Evolutionary conservation across 2,113 vertebrate species (phyloP), one percentile per base, ranked within the genome.

Genomic region (Protomyctophum bolini): DNA sequence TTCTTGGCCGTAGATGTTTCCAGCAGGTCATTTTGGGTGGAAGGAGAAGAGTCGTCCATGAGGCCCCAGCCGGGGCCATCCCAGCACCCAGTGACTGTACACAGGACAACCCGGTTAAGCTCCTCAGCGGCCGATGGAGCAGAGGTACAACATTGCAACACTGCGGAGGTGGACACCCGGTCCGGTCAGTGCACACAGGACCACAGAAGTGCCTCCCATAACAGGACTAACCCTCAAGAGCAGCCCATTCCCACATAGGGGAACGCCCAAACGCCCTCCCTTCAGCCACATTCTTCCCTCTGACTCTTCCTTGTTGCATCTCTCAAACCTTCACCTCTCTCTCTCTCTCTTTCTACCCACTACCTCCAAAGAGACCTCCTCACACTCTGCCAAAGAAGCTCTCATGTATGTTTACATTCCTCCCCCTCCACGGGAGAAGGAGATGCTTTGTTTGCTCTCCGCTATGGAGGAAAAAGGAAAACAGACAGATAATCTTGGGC

Each of bases 381-480:
- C 79, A 84, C 76, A 79, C 58, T 92, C 91, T 93, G 92, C 90
- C 92, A 93, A 91, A 93, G 89, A 90, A 84, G 82, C 83, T 84
- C 70, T 91, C 68, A 81, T 87, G 80, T 88, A 84, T 90, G 91
- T 93, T 93, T 92, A 92, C 90, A 90, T 86, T 87, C 79, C 82
- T 71, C 50, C 78, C 68, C 67, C 74, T 75, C 70, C 61, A 81
- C 33, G 33, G 33, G 33, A 41, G 33, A 73, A 81, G 77, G 80
- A 81, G 81, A 76, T 47, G 52, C 54, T 70, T 28, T 58, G 51
- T 54, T 54, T 54, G 6, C 41, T 72, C 68, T 75, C 72, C 55
- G 50, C 55, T 58, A 7, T 46, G 66, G 33, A 41, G 33, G 46
- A 12, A 58, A 56, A 46, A 46, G 29, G 6, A 77, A 74, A 47